Conservation (phyloP, 1,140 invertebrate genomes). For the Bombus confusus region DNA sequence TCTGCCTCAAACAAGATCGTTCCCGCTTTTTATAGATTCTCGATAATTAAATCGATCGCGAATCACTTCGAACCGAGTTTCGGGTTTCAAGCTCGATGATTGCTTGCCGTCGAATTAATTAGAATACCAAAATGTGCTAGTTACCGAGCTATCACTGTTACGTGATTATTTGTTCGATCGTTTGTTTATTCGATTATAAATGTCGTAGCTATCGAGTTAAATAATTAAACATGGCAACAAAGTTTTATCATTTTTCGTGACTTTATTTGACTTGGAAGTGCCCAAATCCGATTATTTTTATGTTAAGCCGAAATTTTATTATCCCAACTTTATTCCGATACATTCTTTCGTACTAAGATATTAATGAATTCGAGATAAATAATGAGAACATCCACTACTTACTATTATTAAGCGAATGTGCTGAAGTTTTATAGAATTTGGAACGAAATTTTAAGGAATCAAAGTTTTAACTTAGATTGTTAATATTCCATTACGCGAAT, state of each 20-base stretch:
- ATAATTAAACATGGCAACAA: too few relatives aligned
- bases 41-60: constrained; percentile 42
- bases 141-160: background rate
- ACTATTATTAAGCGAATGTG: too few relatives aligned
- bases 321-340: too few relatives aligned
- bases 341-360: too few relatives aligned
- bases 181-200: too few relatives aligned
- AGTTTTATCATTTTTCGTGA: too few relatives aligned
- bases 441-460: background rate
- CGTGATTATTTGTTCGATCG: background rate
- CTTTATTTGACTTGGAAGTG: too few relatives aligned
- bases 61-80: background rate
- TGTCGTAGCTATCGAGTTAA: too few relatives aligned
- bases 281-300: too few relatives aligned
- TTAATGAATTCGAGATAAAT: too few relatives aligned
- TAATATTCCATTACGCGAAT: background rate
- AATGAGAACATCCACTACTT: too few relatives aligned
- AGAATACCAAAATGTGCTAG: background rate
- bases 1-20: constrained; percentile 3
- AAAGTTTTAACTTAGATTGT: background rate
- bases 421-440: background rate
- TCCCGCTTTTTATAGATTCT: constrained; percentile 41
- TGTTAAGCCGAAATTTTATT: too few relatives aligned
- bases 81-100: background rate
- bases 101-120: background rate